Percentiles rank a stretch among this genome's conserved stretches.
phyloP scores from a whole-genome alignment of 2,888 invertebrate species.

The Notodonta ziczac region DNA sequence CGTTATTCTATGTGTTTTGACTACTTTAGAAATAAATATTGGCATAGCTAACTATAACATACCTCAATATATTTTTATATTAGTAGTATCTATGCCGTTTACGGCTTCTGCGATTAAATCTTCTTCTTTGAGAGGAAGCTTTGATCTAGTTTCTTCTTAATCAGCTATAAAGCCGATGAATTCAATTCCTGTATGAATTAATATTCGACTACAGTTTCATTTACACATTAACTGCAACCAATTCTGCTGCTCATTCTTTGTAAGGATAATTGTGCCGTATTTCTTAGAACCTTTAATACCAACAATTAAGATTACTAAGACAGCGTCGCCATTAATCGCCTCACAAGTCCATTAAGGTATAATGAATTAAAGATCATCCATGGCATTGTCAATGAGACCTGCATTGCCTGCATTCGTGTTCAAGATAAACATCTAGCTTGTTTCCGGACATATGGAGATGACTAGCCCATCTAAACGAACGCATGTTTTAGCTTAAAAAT shows the following conservation, averaged over 20 bases:
- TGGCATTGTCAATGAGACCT: constrained; percentile 9
- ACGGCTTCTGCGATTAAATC: too few relatives aligned
- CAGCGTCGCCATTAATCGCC: not conserved
- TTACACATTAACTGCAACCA: not conserved
- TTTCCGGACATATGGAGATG: not conserved
- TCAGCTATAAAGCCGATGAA: too few relatives aligned
- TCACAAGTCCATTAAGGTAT: constrained; percentile 1
- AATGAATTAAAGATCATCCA: constrained; percentile 19
- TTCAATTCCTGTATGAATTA: too few relatives aligned
- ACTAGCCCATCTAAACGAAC: not conserved
- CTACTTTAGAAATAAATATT: too few relatives aligned
- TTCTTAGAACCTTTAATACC: not conserved
- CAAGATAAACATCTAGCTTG: not conserved
- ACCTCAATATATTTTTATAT: too few relatives aligned
- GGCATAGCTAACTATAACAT: too few relatives aligned
- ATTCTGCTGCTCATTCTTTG: not conserved
- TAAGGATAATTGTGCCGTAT: not conserved
- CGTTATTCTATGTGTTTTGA: too few relatives aligned
- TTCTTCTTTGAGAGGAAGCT: too few relatives aligned
- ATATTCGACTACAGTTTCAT: too few relatives aligned
- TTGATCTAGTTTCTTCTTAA: too few relatives aligned
- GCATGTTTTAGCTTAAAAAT: not conserved
- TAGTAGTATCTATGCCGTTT: too few relatives aligned
- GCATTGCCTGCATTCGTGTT: not conserved
- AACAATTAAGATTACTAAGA: not conserved